These are phyloP conservation scores for Ferdinandea cuprea DNA, from an alignment of 2,888 invertebrate species.

Conservation along the genomic window DNA sequence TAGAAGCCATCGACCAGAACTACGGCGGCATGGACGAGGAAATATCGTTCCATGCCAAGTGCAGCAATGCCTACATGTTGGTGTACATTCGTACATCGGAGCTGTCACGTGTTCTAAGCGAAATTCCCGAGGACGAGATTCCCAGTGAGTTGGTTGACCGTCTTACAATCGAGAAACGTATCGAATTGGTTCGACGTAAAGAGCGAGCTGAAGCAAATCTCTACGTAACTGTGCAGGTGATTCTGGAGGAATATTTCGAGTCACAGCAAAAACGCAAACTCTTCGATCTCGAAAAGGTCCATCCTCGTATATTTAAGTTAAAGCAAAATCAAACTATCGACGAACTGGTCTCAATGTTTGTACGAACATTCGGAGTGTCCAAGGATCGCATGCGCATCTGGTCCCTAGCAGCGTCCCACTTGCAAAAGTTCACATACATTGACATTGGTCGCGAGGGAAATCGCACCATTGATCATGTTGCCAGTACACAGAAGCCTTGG, in stretches of 20 bases:
- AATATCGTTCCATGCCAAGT: constrained; percentile 94
- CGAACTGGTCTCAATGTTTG: constrained; percentile 93
- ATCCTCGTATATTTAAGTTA: constrained; percentile 93
- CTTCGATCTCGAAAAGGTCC: constrained; percentile 94
- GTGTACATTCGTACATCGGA: constrained; percentile 98
- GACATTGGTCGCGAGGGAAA: constrained; percentile 91
- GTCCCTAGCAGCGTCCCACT: constrained; percentile 92
- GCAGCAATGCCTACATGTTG: constrained; percentile 99
- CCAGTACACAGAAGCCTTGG: constrained; percentile 90
- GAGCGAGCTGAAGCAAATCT: constrained; percentile 98
- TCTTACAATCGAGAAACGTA: constrained; percentile 94
- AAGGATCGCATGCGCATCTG: constrained; percentile 94
- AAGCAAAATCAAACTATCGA: constrained; percentile 94
- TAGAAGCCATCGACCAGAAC: constrained; percentile 98
- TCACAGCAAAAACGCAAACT: constrained; percentile 98
- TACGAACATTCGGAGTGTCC: constrained; percentile 94
- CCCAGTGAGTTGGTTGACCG: constrained; percentile 94
- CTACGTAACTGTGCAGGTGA: constrained; percentile 88
- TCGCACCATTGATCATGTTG: constrained; percentile 85
- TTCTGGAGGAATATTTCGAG: constrained; percentile 94
- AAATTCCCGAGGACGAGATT: constrained; percentile 96
- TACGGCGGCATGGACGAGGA: constrained; percentile 98
- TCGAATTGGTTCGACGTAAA: constrained; percentile 95
- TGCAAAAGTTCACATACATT: constrained; percentile 89
- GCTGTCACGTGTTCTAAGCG: constrained; percentile 92